Conservation (phyloP, 2,797 vertebrate genomes). For the Alauda arvensis region DNA sequence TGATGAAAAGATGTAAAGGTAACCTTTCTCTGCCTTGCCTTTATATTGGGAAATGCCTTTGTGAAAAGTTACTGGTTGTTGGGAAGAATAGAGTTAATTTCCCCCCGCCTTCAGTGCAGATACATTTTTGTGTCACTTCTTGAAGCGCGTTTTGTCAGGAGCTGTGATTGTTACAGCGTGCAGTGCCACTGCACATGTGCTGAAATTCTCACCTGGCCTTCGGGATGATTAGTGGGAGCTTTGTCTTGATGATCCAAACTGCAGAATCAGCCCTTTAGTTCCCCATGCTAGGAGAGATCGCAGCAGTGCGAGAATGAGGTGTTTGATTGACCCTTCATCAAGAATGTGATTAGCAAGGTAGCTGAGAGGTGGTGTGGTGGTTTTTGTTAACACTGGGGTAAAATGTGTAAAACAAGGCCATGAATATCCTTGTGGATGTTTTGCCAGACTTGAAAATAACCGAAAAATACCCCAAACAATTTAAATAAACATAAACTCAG, state of each 20-base stretch:
- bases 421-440: not conserved
- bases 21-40: not conserved
- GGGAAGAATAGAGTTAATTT: not conserved
- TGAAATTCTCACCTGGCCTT: conserved; percentile 11
- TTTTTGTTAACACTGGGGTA: not conserved
- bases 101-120: not conserved
- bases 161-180: not conserved
- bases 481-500: conserved; percentile 23
- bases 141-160: not conserved
- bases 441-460: conserved; percentile 9
- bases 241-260: not conserved
- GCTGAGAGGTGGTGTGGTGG: not conserved
- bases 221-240: not conserved
- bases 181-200: not conserved
- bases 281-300: not conserved
- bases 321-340: not conserved
- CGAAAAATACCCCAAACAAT: not conserved
- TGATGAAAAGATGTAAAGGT: not conserved
- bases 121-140: not conserved
- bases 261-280: not conserved
- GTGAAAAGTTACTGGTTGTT: not conserved
- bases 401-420: not conserved
- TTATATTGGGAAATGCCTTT: not conserved
- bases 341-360: not conserved
- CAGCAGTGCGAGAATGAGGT: not conserved